Evolutionary conservation across 2,888 invertebrate genomes (phyloP), one percentile per base, ranked within the genome.

Genomic region (Volucella zonaria): DNA sequence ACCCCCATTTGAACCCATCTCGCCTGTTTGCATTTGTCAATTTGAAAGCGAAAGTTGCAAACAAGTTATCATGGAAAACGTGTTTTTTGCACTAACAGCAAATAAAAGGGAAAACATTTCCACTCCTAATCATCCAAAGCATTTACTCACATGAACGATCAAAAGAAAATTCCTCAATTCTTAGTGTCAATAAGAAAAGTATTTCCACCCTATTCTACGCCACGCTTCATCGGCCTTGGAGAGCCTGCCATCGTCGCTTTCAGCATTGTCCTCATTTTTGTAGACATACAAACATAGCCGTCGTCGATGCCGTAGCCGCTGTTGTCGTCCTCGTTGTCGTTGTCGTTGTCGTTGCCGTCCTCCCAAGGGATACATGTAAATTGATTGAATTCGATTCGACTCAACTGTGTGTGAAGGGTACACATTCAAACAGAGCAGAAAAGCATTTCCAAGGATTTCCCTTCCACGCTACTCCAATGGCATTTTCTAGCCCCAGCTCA

Each of bases 301-400:
- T 43, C 43, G 42, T 49, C 23, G 15, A 31, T 10, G 15, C 45
- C 4, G 66, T 18, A 14, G 23, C 23, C 14, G 67, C 10, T 23
- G 31, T 43, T 45, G 45, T 49, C 54, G 31, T 67, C 8, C 40
- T 67, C 12, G 67, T 47, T 61, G 40, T 61, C 47, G 54, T 62
- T 67, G 58, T 45, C 52, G 23, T 15, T 40, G 70, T 51, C 31
- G 51, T 54, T 40, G 43, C 15, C 18, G 23, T 31, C 74, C 31
- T 61, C 79, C 66, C 75, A 52, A 42, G 79, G 79, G 79, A 79
- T 75, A 83, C 68, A 80, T 77, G 85, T 81, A 85, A 85, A 85
- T 85, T 85, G 85, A 85, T 85, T 85, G 85, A 80, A 85, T 85
- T 85, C 80, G 73, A 77, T 76, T 85, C 80, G 70, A n/a, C 73